Evolutionary conservation across 2,797 vertebrate genomes (phyloP), one percentile per base, ranked within the genome.

Genomic region (Melanotaenia parkinsoni): DNA sequence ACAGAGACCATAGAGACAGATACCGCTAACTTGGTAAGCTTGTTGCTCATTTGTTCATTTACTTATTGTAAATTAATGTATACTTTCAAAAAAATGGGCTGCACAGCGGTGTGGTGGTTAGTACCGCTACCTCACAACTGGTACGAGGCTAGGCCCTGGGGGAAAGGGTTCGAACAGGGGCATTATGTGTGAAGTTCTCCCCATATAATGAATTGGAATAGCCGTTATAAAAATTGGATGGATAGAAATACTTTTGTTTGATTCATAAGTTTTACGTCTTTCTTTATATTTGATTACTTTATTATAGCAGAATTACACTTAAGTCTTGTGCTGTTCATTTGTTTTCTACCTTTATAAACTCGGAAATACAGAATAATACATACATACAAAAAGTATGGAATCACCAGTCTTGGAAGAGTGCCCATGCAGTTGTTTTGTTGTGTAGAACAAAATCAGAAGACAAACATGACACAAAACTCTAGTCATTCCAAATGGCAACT

Each of bases 21-120:
- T 96, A 97, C 87, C 96, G 96, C 91, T 97, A 86, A 92, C 76
- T 61, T 67, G 80, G 92, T 89, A 79, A 84, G 85, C 22, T 71
- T 38, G 5, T 63, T 14, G 58, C 11, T 74, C 12, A 35, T 53
- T 53, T 40, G 3, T 45, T 68, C 20, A n/a, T 16, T 38, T 24
- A 8, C 35, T 18, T 20, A 45, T 24, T 60, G 24, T 14, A 28
- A n/a, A n/a, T n/a, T 6, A 1, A 47, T 47, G 7, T 8, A 8
- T 47, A 20, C 3, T 45, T 16, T 43, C 0, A 10, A 16, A 22
- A 22, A 47, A n/a, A 22, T 11, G 9, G n/a, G n/a, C 2, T 50
- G 45, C 45, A 50, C 9, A 18, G 43, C 5, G 1, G 18, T 20
- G 43, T n/a, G 18, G 43, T 47, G 18, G 40, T 43, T 5, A 18